Evolutionary conservation across 1,140 invertebrate species (phyloP).

Genomic region (Zaprionus lachaisei): DNA sequence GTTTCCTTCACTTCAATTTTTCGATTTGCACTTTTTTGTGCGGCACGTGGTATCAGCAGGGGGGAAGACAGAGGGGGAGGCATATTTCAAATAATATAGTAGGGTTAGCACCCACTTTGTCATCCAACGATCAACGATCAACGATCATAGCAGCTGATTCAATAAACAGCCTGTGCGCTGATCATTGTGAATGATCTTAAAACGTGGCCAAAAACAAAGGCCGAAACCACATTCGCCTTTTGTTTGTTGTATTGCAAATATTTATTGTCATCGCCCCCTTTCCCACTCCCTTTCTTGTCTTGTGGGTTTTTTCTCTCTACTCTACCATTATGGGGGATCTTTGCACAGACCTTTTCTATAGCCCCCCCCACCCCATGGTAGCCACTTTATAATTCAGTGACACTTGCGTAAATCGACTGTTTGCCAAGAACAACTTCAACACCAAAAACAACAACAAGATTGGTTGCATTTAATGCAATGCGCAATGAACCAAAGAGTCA

Average conservation of each 20-base stretch:
- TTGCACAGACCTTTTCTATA: constrained; percentile 43
- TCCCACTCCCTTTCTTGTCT: constrained; percentile 1
- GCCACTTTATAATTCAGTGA: constrained; percentile 7
- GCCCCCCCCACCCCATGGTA: not conserved
- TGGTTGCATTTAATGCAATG: constrained; percentile 46
- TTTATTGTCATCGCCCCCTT: constrained; percentile 41
- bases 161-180: constrained; percentile 25
- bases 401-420: constrained; percentile 44
- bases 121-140: not conserved
- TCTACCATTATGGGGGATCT: constrained; percentile 25
- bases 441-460: constrained; percentile 19
- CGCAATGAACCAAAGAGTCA: constrained; percentile 53
- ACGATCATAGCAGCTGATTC: constrained; percentile 36
- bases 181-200: constrained; percentile 12
- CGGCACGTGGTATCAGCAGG: not conserved
- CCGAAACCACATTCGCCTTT: constrained; percentile 21
- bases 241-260: constrained; percentile 51
- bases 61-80: not conserved
- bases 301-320: constrained; percentile 31
- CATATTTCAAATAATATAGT: not conserved
- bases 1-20: constrained; percentile 40
- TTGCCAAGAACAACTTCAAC: constrained; percentile 16
- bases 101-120: not conserved
- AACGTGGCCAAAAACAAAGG: constrained; percentile 39
- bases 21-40: not conserved